Conservation (phyloP, 2,888 invertebrate species). For the Anorthoa munda region DNA sequence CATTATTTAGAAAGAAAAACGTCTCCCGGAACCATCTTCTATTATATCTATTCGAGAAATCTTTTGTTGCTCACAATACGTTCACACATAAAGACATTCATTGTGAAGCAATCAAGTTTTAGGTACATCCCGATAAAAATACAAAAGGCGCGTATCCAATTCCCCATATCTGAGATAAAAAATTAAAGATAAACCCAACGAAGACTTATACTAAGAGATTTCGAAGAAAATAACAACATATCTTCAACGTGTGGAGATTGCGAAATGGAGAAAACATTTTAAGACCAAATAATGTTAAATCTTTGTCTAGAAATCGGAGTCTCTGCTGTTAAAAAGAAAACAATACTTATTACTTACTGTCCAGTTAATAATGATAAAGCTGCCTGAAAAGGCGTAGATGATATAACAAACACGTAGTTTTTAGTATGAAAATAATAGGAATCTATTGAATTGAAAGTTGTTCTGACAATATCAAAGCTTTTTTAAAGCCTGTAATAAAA, state of each 20-base stretch:
- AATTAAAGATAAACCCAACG: constrained; percentile 44
- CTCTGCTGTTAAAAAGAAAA: not conserved
- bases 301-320: not conserved
- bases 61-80: constrained; percentile 31
- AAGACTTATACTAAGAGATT: constrained; percentile 11
- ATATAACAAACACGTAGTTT: not conserved
- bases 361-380: not conserved
- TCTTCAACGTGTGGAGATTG: constrained; percentile 14
- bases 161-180: constrained; percentile 41
- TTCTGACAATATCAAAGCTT: not conserved
- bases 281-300: not conserved
- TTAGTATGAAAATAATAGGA: constrained; percentile 1
- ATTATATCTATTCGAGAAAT: constrained; percentile 20
- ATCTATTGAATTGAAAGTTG: not conserved
- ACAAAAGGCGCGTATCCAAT: constrained; percentile 46
- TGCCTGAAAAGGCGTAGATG: constrained; percentile 1
- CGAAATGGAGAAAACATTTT: not conserved
- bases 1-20: constrained; percentile 30
- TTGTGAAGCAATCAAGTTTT: constrained; percentile 40
- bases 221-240: constrained; percentile 14
- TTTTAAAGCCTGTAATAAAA: not conserved
- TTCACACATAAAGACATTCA: constrained; percentile 30
- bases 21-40: constrained; percentile 17
- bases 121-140: constrained; percentile 33
- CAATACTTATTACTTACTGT: constrained; percentile 6